Base-by-base conservation (phyloP, 2,113 vertebrate species). In the Pantherophis guttatus region DNA sequence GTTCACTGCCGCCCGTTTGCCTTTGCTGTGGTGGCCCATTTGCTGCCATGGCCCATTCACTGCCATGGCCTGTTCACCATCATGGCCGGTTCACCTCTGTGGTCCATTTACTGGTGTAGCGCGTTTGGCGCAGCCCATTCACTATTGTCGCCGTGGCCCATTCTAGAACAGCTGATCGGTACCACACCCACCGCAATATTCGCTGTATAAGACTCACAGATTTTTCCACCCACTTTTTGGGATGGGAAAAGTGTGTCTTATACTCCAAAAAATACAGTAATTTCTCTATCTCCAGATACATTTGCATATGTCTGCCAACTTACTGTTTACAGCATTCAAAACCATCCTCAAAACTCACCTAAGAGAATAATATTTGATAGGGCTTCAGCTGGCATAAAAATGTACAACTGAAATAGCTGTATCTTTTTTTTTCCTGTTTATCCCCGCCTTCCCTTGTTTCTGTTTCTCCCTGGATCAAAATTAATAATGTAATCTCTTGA, bases 21-120 rank as follows among this genome's bases (percentile, higher is more conserved):
- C 52, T 53, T 53, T 8, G 10, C 52, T 11, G 52, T 10, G 1
- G 9, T 10, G 52, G 10, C 52, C 52, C 52, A 2, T 53, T 53
- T 10, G 10, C 10, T 10, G 10, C 10, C 52, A 1, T 8, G 7
- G 7, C 50, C 7, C 50, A 8, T 50, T 50, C 50, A 8, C 50
- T 6, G 2, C 52, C 52, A 10, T 50, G 48, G 48, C 48, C 48
- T 7, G 48, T 50, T 50, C 7, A 50, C 48, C 48, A 48, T 48
- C 44, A 1, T 10, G 52, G 10, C 52, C 10, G 1, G 10, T 53
- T 53, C 52, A 2, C 10, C 0, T 1, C 10, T 9, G 7, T 8
- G 7, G 50, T 5, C 7, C 50, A 8, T 50, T 52, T 1, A 1
- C 50, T 8, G 2, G 10, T 11, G 48, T 0, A 0, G 11, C 53